Base-by-base conservation (phyloP, 1,140 invertebrate genomes). In the Colletes gigas region DNA sequence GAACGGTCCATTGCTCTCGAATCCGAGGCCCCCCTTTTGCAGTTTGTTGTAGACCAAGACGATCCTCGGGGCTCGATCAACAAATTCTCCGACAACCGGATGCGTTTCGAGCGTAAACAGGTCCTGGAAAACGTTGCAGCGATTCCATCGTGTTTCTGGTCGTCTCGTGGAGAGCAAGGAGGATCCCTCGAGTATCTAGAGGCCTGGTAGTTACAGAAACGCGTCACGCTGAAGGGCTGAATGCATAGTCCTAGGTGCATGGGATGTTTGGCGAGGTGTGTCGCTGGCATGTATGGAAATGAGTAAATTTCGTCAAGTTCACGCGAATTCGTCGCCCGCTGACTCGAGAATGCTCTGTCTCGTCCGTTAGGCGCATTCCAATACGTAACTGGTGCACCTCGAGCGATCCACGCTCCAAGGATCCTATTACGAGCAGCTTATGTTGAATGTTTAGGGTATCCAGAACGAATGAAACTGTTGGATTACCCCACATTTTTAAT, bases 261-360 rank as follows among this genome's bases (percentile, higher is more conserved):
- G 66, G 63, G 60, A 54, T 75, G 67, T 47, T 55, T 17, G 60
- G 50, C 66, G 82, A 63, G 75, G 76, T 52, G 77, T 87, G 84
- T 39, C 57, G 52, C 59, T 89, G 89, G 86, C 89, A 89, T 80
- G 81, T 89, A 89, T 89, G 82, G 83, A 89, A 89, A 88, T 81
- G 83, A 84, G 84, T 83, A 84, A 68, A 74, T 86, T 83, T 71
- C 67, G 68, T 39, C 63, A 72, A 84, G 82, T 85, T 86, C 79
- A 79, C 71, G 76, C 62, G 84, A 83, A 74, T 86, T 84, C 54
- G 44, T 14, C 41, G 52, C 5, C 44, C 30, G 21, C 67, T 30
- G 30, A 30, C 71, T 78, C 68, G 66, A 68, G 75, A 21, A 78
- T 55, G 66, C 60, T 67, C 68, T 60, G 54, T 54, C 55, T 47